Evolutionary conservation across 2,797 vertebrate species (phyloP).

Genomic region (Amazona finschi): DNA sequence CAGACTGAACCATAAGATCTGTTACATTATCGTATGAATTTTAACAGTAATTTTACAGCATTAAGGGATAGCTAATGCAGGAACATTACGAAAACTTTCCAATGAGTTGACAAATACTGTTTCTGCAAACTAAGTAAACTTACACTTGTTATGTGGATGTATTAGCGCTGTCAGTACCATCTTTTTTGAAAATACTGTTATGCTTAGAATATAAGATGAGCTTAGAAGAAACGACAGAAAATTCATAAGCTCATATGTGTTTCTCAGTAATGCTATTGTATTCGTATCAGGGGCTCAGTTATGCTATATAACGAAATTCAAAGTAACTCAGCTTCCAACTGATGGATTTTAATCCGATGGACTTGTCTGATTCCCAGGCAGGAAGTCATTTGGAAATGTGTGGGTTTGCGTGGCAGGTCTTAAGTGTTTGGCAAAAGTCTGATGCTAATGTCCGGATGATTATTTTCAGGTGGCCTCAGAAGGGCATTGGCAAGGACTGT

Average conservation of each 20-base stretch:
- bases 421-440: neutral
- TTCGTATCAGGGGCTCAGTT: neutral
- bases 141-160: accelerated
- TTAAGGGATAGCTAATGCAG: neutral
- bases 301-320: neutral
- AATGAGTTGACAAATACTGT: neutral
- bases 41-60: neutral
- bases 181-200: neutral
- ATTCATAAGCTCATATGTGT: neutral
- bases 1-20: neutral
- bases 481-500: neutral
- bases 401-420: neutral
- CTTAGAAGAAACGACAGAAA: neutral
- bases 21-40: neutral
- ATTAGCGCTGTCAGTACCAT: neutral
- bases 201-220: neutral
- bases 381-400: neutral
- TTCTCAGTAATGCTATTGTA: neutral
- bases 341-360: neutral
- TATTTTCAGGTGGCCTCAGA: neutral
- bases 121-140: neutral
- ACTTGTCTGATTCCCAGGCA: neutral
- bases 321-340: neutral
- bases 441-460: neutral
- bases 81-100: neutral